phyloP scores from a whole-genome alignment of 2,888 invertebrate species.

The Steinernema hermaphroditum region DNA sequence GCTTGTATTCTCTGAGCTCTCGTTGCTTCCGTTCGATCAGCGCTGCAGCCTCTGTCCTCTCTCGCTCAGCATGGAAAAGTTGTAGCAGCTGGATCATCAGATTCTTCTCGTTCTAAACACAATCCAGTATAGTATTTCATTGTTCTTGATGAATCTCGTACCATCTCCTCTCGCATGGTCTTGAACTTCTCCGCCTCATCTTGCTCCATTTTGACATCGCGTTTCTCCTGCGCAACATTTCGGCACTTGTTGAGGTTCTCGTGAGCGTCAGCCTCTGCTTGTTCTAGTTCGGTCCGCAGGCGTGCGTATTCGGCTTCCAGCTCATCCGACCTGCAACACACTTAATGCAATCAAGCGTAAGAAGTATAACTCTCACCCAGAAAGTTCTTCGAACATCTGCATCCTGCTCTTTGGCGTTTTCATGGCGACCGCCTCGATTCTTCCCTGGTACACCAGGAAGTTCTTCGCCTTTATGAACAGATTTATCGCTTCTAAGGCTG shows the following conservation, averaged over 20 bases:
- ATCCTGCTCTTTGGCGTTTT: slow-evolving; percentile 99
- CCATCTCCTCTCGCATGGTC: slow-evolving; percentile 85
- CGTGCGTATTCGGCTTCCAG: slow-evolving; percentile 90
- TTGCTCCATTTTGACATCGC: slow-evolving; percentile 95
- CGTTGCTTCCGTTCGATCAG: slow-evolving; percentile 70
- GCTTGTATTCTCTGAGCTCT: slow-evolving; percentile 36
- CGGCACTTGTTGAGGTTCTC: slow-evolving; percentile 97
- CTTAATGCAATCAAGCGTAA: no score
- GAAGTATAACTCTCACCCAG: slow-evolving; percentile 74
- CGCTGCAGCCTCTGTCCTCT: slow-evolving; percentile 79
- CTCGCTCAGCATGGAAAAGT: slow-evolving; percentile 89
- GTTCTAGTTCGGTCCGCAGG: slow-evolving; percentile 87
- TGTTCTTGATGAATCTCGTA: slow-evolving; percentile 67
- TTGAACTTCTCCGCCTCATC: slow-evolving; percentile 98
- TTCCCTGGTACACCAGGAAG: slow-evolving; percentile 97
- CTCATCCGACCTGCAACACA: slow-evolving; percentile 79
- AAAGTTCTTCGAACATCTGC: slow-evolving; percentile 94
- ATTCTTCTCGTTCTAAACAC: slow-evolving; percentile 81
- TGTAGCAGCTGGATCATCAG: slow-evolving; percentile 89
- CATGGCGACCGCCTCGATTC: slow-evolving; percentile 98
- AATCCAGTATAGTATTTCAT: not conserved
- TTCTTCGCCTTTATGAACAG: slow-evolving; percentile 99
- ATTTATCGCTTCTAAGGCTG: slow-evolving; percentile 86
- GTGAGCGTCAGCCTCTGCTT: slow-evolving; percentile 96
- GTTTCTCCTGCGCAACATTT: slow-evolving; percentile 92